These are phyloP conservation scores for Acromyrmex echinatior DNA, from an alignment of 1,140 invertebrate genomes.

Conservation along the genomic window DNA sequence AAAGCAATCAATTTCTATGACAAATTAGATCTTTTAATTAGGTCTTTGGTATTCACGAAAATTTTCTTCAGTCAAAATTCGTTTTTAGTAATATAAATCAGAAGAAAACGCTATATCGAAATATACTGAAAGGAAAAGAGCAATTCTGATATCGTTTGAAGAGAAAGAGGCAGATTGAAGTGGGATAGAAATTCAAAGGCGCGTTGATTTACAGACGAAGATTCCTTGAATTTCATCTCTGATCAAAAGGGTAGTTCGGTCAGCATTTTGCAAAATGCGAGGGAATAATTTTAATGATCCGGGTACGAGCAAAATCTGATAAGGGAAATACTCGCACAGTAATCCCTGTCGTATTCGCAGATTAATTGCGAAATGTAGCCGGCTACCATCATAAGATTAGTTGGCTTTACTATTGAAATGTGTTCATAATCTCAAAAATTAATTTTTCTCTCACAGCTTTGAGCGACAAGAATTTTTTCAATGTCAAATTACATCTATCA, in stretches of 20 bases:
- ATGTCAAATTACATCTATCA: not conserved
- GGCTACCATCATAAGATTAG: not conserved
- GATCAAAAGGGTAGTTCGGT: constrained; percentile 51
- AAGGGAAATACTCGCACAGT: not conserved
- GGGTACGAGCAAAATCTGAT: constrained; percentile 1
- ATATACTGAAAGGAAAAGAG: constrained; percentile 20
- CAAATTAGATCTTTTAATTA: not conserved
- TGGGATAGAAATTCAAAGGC: constrained; percentile 44
- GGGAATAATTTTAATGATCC: constrained; percentile 49
- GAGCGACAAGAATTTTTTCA: not conserved
- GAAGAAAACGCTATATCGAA: constrained; percentile 32
- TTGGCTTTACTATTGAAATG: not conserved
- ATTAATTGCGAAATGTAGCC: constrained; percentile 1
- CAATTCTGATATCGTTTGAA: constrained; percentile 49
- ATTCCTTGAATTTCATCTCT: constrained; percentile 58
- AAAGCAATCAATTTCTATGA: not conserved
- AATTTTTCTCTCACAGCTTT: constrained; percentile 7
- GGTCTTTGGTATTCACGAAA: not conserved
- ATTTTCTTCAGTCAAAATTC: constrained; percentile 51
- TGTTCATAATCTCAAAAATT: constrained; percentile 15
- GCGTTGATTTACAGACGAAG: constrained; percentile 41
- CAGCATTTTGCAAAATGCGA: constrained; percentile 49
- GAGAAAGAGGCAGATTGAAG: not conserved
- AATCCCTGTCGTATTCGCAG: constrained; percentile 8
- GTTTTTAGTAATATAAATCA: constrained; percentile 24